Base-by-base conservation (phyloP, 2,888 invertebrate genomes). In the Augochlorella aurata region DNA sequence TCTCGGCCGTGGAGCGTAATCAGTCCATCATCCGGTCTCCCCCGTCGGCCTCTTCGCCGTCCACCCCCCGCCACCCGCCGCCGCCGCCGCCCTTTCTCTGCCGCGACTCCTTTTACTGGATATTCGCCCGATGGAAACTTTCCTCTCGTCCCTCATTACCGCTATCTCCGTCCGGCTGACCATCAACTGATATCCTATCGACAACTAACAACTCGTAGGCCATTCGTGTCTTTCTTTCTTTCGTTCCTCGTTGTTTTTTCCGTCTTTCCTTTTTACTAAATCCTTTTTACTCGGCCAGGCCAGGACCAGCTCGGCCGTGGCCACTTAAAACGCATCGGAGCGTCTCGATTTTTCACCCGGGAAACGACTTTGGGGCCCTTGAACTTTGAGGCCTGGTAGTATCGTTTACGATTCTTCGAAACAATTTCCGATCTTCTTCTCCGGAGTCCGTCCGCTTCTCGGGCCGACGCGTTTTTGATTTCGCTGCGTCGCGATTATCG, bases 41-140 rank as follows among this genome's bases (percentile, higher is more conserved):
- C 74, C 16, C 61, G 2, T 49, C 47, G 10, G 47, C 58, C n/a
- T 4, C 38, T 4, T 38, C 38, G 38, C 24, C 52, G 45, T 49
- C 21, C 14, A 29, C 54, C 49, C 49, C 0, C 71, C 24, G 49
- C 69, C 47, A 12, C 47, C 38, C 38, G 38, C 38, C 47, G 14
- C 47, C 47, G 10, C 47, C 47, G 10, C 61, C 29, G 72, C 65
- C 52, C 52, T 74, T 70, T 81, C 49, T 68, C 81, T 63, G 66
- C 66, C 71, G 77, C 12, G 74, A 72, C 79, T 82, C 82, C 86
- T 83, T 85, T 85, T 86, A 85, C 85, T 85, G 90, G 90, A 90
- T 89, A 90, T 91, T 90, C 89, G 88, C 89, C 86, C 87, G 89
- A 87, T 91, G 89, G 89, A 89, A 91, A 91, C 88, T 91, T 91